phyloP scores from a whole-genome alignment of 1,140 invertebrate species.

The Sitophilus oryzae region DNA sequence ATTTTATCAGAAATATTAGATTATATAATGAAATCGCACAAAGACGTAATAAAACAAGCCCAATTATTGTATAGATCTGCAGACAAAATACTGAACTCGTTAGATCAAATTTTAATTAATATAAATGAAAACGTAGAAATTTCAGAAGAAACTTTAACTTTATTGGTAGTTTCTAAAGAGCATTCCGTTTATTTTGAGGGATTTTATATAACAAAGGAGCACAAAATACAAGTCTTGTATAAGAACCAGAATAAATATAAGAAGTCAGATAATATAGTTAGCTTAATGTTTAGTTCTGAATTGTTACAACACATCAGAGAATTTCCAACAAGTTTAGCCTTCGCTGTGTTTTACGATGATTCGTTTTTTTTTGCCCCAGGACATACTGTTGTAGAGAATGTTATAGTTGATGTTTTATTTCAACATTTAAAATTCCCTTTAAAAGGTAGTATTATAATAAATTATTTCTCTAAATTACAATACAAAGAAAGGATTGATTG shows the following conservation, averaged over 20 bases:
- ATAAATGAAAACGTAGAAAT: not conserved
- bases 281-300: slow-evolving; percentile 6
- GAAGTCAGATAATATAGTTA: not conserved
- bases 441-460: slow-evolving; percentile 11
- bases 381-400: not conserved
- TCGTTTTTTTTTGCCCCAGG: slow-evolving; percentile 3
- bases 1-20: slow-evolving; percentile 8
- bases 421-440: slow-evolving; percentile 7
- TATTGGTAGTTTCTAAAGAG: slow-evolving; percentile 11
- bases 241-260: not conserved
- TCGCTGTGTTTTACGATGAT: slow-evolving; percentile 14
- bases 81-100: slow-evolving; percentile 5
- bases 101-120: slow-evolving; percentile 4
- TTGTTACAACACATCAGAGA: slow-evolving; percentile 6
- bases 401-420: slow-evolving; percentile 15
- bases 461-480: not conserved
- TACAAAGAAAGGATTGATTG: slow-evolving; percentile 1
- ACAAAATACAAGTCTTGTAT: slow-evolving; percentile 3
- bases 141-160: slow-evolving; percentile 3
- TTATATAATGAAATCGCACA: not conserved
- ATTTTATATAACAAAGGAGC: slow-evolving; percentile 3
- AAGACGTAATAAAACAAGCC: not conserved
- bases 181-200: slow-evolving; percentile 10
- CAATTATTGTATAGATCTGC: slow-evolving; percentile 1
- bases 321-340: slow-evolving; percentile 2